Base-by-base conservation (phyloP, 2,888 invertebrate genomes). In the Apodemia duryi region DNA sequence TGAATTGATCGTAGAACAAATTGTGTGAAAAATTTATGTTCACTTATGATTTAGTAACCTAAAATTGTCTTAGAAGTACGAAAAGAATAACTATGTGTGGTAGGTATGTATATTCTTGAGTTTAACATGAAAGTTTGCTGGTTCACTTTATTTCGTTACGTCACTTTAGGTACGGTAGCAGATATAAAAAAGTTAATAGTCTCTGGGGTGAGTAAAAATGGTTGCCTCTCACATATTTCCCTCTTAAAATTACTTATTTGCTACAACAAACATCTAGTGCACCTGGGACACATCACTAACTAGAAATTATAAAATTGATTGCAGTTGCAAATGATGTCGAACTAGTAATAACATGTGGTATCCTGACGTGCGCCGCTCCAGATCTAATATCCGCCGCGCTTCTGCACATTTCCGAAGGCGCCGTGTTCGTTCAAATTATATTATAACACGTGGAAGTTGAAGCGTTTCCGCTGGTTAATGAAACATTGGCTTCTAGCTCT, bases 321-420 rank as follows among this genome's bases (percentile, higher is more conserved):
- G 57, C 32, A 57, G 13, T 57, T 6, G 57, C 32, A 32, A 57
- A 57, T 57, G 57, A 57, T 32, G 29, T 52, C 7, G 21, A 52
- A 28, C 28, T 57, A 57, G 57, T 32, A 57, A 57, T 57, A 57
- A 32, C 57, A 32, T 57, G 29, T 13, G 57, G 29, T 28, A 32
- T 28, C 32, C 32, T 57, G 32, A 9, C 32, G 54, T 29, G 28
- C 29, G 10, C 54, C 6, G 57, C 13, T 29, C 29, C 54, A 57
- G 32, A 57, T 57, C 57, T 57, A 32, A 57, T 57, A 57, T 57
- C 57, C 57, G 57, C 57, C 2, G 57, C 11, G 11, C 32, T 32
- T 4, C 57, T 57, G 32, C 57, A 57, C 29, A 29, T 10, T 57
- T 32, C 13, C 57, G 57, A 32, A 57, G 32, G 29, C 57, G 10